A percentile compares a stretch with the other conserved stretches of the same genome.
phyloP scores from a whole-genome alignment of 2,113 vertebrate species.

The Ameiurus melas region DNA sequence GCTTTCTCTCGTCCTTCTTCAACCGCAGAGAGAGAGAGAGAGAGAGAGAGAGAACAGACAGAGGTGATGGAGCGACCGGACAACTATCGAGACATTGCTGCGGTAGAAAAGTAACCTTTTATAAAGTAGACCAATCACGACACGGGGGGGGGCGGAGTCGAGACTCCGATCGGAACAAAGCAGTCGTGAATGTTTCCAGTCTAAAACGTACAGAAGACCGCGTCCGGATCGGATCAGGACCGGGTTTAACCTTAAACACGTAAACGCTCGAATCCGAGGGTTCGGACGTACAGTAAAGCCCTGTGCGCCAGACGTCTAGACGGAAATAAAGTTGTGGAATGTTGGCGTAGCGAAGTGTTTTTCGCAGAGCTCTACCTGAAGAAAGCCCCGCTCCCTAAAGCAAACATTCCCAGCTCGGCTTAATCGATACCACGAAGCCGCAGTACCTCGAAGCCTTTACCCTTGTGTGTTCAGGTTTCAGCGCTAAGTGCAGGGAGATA shows the following conservation, averaged over 20 bases:
- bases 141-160: no score
- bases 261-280: not conserved
- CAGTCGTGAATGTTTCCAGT: not conserved
- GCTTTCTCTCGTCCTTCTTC: not conserved
- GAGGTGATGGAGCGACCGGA: no score
- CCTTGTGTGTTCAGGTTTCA: conserved; percentile 15
- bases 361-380: not conserved
- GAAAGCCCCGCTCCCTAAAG: not conserved
- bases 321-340: not conserved
- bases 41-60: no score
- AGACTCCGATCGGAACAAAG: no score
- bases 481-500: conserved; percentile 20
- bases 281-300: not conserved
- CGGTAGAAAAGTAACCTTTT: no score
- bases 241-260: not conserved
- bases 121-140: no score
- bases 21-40: no score
- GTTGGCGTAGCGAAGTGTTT: not conserved
- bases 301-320: not conserved
- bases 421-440: conserved; percentile 20
- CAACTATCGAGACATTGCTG: not conserved
- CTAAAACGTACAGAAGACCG: not conserved
- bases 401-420: not conserved
- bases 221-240: not conserved
- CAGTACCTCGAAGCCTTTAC: conserved; percentile 2